These are phyloP conservation scores for Oriolus oriolus DNA, from an alignment of 2,113 vertebrate genomes.

Conservation along the genomic window DNA sequence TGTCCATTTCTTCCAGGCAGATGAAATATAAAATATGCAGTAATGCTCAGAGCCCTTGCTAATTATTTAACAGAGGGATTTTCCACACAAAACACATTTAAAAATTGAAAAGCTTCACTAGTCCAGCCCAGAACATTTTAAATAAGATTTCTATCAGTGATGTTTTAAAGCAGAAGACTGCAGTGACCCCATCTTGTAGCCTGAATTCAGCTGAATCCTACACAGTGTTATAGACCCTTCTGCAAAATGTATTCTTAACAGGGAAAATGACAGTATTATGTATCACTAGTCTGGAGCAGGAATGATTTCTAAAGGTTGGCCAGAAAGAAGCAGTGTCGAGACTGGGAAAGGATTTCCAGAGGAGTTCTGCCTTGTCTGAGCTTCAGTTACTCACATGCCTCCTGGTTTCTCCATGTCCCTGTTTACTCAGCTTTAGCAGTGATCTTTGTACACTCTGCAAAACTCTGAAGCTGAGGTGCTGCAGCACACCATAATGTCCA, in stretches of 20 bases:
- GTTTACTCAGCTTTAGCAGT: background rate
- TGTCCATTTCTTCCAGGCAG: background rate
- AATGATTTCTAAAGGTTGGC: background rate
- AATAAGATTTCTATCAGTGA: background rate
- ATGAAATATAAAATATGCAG: background rate
- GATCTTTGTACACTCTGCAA: background rate
- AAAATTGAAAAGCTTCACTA: slow-evolving; percentile 15
- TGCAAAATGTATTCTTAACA: background rate
- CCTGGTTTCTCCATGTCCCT: fast-evolving
- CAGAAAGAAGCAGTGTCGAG: background rate
- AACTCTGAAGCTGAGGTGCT: background rate
- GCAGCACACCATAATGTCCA: background rate
- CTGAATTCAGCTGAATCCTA: background rate
- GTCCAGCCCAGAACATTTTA: background rate
- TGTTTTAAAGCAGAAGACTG: background rate
- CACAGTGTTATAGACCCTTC: background rate
- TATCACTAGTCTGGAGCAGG: background rate
- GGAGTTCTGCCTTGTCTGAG: background rate
- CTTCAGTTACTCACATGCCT: background rate
- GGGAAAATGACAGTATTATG: background rate
- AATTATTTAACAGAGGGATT: slow-evolving; percentile 32
- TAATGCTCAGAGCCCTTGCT: background rate
- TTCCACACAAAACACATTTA: background rate
- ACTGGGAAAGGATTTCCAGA: background rate
- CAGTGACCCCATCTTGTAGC: background rate